Base-by-base conservation (phyloP, 2,888 invertebrate species). In the Microctonus brassicae region DNA sequence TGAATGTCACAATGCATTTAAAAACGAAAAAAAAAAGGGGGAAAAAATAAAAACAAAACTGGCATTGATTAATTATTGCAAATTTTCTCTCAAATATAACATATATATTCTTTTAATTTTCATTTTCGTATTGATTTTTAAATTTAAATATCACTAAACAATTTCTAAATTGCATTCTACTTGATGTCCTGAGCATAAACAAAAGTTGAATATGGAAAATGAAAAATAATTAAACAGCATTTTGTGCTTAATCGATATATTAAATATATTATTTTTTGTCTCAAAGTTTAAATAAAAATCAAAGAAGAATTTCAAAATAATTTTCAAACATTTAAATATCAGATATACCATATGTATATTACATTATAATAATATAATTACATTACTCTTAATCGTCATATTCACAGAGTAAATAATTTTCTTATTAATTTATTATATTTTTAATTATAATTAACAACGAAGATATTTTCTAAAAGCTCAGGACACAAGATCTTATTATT, bases 121-220 rank as follows among this genome's bases (percentile, higher is more conserved):
- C 69, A 72, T 71, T 62, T 62, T 60, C 55, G 52, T 52, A 42
- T 67, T 55, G 47, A 34, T 42, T 57, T 70, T 68, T 73, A 65
- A 52, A 70, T 62, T 72, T 62, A n/a, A 29, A 58, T 64, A 58
- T 9, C 20, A 34, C 34, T 34, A 53, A 24, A 26, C 26, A 10
- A 62, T 55, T 70, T 65, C 57, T 73, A 36, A 72, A 68, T 69
- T 65, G 64, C 47, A 53, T 53, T n/a, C 61, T 73, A 76, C 13
- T 76, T 78, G 77, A 78, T 78, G 79, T 77, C 77, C 78, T 77
- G 80, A 79, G 76, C 78, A 74, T 70, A 33, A 53, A 62, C 55
- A 39, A 2, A 34, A 22, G 39, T n/a, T 39, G 9, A 53, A 60
- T 55, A 26, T 2, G 17, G 6, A 47, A 47, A 47, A 17, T 17